Evolutionary conservation across 2,797 vertebrate genomes (phyloP).

Genomic region (Onychomys torridus): DNA sequence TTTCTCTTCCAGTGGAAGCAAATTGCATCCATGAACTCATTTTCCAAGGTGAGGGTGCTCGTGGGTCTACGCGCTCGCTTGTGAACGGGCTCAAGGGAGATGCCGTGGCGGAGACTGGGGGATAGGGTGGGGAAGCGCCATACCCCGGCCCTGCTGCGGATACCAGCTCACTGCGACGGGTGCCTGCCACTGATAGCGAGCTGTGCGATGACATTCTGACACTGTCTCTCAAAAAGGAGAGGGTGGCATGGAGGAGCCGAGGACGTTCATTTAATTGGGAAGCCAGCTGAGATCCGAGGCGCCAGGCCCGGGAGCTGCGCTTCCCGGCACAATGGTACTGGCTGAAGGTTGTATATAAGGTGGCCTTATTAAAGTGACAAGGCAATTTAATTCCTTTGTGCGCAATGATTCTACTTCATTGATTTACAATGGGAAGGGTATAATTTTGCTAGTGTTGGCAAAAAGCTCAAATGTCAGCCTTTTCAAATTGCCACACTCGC

Average conservation of each 20-base stretch:
- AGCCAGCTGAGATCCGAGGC: constrained; percentile 88
- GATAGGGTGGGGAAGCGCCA: not conserved
- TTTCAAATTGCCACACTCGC: constrained; percentile 95
- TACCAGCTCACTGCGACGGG: constrained; percentile 79
- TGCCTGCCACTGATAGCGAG: constrained; percentile 85
- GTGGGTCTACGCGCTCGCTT: not conserved
- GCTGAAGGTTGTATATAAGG: constrained; percentile 94
- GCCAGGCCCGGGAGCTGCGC: constrained; percentile 85
- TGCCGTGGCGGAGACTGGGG: fast-evolving
- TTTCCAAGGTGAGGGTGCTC: not conserved
- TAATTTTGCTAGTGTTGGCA: constrained; percentile 95
- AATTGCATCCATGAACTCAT: not conserved
- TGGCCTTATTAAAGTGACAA: constrained; percentile 94
- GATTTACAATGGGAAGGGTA: constrained; percentile 96
- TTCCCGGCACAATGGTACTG: constrained; percentile 89
- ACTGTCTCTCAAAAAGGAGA: constrained; percentile 83
- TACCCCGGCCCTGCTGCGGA: constrained; percentile 34
- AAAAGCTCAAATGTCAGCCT: constrained; percentile 98
- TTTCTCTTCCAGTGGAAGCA: not conserved
- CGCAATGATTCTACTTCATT: constrained; percentile 93
- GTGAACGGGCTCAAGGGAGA: not conserved
- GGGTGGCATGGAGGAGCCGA: constrained; percentile 84
- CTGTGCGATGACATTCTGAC: constrained; percentile 85
- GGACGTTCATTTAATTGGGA: constrained; percentile 88
- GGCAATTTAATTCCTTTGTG: constrained; percentile 95